Evolutionary conservation across 2,888 invertebrate species (phyloP), one percentile per base, ranked within the genome.

Genomic region (Stegophylla sp.): DNA sequence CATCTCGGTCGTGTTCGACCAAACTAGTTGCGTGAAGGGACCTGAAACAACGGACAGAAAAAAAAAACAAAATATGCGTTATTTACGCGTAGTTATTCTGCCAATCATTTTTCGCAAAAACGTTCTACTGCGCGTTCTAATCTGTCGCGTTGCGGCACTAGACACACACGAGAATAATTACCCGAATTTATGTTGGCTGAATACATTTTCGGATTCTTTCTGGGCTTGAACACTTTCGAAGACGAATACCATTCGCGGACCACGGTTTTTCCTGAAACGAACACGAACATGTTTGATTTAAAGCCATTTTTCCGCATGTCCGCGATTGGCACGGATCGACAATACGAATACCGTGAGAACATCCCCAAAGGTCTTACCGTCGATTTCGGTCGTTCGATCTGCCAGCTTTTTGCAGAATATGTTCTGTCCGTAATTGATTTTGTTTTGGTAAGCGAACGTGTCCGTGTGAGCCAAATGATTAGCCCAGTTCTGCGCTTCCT

Each of bases 1-100:
- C 85, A 94, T 91, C 86, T 91, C 90, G 64, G 90, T 89, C 2
- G 92, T 93, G 67, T 89, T 89, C 53, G 91, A 90, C 95, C 95
- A 95, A 34, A 95, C 93, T 86, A 95, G 89, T 87, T 95, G 95
- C 0, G 94, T 94, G 87, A 95, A 95, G 86, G 94, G 94, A 82
- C 94, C 94, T 93, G 87, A 26, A 86, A 86, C 34, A 7, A 3
- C 34, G 34, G 7, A 34, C 3, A 84, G 82, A 83, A 3, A n/a
- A 59, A 41, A 23, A 64, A 17, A 71, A 79, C 34, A 34, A 5
- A n/a, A n/a, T n/a, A n/a, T n/a, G n/a, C n/a, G n/a, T 34, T 7
- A 34, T 34, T 34, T 34, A 34, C 34, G 34, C 34, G 34, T 7
- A 34, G 4, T 34, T 34, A 5, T 34, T 34, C 7, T 34, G 7